These are phyloP conservation scores for Erythrocebus patas DNA, from an alignment of 2,113 vertebrate genomes.

Conservation along the genomic window DNA sequence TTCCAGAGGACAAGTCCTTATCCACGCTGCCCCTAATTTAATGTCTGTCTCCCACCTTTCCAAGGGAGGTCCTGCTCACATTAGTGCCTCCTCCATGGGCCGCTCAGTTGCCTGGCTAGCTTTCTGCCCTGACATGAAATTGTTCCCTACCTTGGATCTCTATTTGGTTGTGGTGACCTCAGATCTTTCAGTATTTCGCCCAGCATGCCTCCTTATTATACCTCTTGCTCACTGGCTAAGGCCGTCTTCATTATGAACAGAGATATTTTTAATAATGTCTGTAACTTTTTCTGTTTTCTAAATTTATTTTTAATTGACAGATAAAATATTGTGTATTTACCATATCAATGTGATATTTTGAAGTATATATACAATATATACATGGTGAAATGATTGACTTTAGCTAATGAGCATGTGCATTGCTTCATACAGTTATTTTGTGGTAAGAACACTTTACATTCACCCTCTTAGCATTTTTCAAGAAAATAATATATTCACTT, in stretches of 20 bases:
- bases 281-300: background rate
- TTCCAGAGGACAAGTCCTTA: background rate
- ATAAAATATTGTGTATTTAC: background rate
- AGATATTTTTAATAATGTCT: background rate
- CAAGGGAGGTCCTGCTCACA: background rate
- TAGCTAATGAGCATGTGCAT: background rate
- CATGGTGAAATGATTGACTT: background rate
- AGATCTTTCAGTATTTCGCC: constrained; percentile 3
- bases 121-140: background rate
- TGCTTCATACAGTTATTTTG: background rate
- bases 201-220: background rate
- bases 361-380: background rate
- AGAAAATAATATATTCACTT: background rate
- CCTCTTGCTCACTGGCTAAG: background rate
- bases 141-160: background rate
- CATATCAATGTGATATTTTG: background rate
- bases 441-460: background rate
- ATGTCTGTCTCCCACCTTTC: background rate
- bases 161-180: background rate
- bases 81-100: background rate
- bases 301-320: background rate
- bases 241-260: background rate
- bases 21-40: background rate
- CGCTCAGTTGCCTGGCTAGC: background rate
- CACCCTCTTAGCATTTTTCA: background rate